Percentiles rank a stretch among this genome's conserved stretches.
phyloP scores from a whole-genome alignment of 92 coral and sea anemone genomes.

The Blastomussa wellsi region DNA sequence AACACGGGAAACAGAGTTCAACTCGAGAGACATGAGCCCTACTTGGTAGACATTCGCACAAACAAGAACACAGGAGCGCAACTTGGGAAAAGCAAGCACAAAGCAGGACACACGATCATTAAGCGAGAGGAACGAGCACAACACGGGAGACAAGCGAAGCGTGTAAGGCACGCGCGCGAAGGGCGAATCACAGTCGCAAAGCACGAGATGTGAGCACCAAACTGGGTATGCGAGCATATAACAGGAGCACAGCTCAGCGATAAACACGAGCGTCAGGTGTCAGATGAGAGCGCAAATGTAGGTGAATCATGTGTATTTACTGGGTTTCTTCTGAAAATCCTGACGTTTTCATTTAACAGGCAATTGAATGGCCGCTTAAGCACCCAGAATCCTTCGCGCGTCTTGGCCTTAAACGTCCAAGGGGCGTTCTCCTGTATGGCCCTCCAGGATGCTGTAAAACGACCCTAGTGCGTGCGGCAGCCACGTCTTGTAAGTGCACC shows the following conservation, averaged over 20 bases:
- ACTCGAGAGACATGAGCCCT: background rate
- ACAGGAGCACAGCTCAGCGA: too few species aligned
- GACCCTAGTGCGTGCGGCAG: slow-evolving; percentile 90
- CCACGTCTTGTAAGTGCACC: slow-evolving; percentile 87
- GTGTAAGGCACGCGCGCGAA: too few species aligned
- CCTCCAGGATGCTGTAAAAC: slow-evolving; percentile 99
- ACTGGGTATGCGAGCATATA: too few species aligned
- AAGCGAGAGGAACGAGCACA: too few species aligned
- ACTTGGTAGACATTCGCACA: too few species aligned
- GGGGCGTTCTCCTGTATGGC: slow-evolving; percentile 93
- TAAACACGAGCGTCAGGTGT: background rate
- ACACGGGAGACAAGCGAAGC: too few species aligned
- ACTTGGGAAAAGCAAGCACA: too few species aligned
- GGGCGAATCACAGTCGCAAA: too few species aligned
- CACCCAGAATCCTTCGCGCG: slow-evolving; percentile 91
- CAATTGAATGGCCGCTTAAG: slow-evolving; percentile 94
- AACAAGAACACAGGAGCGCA: too few species aligned
- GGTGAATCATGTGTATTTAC: background rate
- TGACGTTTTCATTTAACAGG: slow-evolving; percentile 45
- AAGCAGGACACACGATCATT: too few species aligned
- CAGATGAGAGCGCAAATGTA: background rate
- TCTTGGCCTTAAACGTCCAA: slow-evolving; percentile 85
- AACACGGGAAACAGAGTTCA: background rate
- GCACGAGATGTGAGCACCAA: too few species aligned
- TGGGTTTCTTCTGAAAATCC: background rate